Base-by-base conservation (phyloP, 1,140 invertebrate species). In the Papilio glaucus region DNA sequence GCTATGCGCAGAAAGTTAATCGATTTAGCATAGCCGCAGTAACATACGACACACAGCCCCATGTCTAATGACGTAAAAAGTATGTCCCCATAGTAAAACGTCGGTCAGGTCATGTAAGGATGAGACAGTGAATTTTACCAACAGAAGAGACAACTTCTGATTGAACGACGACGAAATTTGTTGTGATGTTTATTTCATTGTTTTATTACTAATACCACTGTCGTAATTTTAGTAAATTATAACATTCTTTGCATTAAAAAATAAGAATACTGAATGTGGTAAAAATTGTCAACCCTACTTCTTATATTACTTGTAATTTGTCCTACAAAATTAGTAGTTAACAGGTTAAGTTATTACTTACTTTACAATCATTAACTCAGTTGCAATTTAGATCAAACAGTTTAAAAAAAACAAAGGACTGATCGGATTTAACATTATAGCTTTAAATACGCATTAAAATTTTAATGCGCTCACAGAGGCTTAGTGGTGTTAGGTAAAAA, bases 31-130 rank as follows among this genome's bases (percentile, higher is more conserved):
- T 78, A 77, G 83, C 84, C 83, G 78, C 82, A 72, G 77, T 83
- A 87, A 85, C 79, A 81, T 80, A 79, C 77, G 65, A 72, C 83
- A 88, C 87, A 88, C 87, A 79, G 71, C 84, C 77, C 83, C 76
- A 86, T 81, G 79, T 89, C 88, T 91, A 91, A 91, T 89, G 87
- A 90, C 85, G 84, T 91, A 90, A 92, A 92, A 92, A 92, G 87
- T 91, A 92, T 88, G 87, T 92, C 88, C 87, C 87, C 83, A 81
- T 78, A 79, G 73, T 87, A 84, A 86, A 81, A 77, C 80, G 12
- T 68, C 77, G 86, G 77, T 71, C 84, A 84, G 73, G 83, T 69
- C 73, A 74, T 79, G 18, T 75, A 75, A 63, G 83, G 87, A 90
- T 37, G 80, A 82, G 70, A 18, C 38, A 57, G 41, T 78, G 60